A percentile compares a stretch with the other conserved stretches of the same genome.
Evolutionary conservation across 2,797 vertebrate species (phyloP).

Genomic region (Coccyzus lansbergi): DNA sequence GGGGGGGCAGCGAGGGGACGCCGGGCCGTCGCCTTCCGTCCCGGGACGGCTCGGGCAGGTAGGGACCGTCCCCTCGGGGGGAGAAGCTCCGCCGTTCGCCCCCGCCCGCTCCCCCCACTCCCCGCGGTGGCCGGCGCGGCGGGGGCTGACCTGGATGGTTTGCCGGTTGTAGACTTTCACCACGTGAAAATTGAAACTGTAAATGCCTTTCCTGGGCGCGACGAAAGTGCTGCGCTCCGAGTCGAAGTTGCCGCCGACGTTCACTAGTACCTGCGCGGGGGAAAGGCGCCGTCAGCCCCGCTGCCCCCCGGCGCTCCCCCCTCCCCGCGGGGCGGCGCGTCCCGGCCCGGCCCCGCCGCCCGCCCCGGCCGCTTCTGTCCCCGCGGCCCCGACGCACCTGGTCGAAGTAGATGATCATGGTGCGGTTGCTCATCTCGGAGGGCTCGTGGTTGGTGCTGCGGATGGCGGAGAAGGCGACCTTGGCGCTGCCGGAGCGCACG

Average conservation of each 20-base stretch:
- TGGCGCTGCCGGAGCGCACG: slow-evolving; percentile 95
- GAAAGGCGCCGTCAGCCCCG: not conserved
- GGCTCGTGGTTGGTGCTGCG: slow-evolving; percentile 98
- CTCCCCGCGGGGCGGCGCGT: not conserved
- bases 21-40: not conserved
- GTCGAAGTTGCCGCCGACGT: slow-evolving; percentile 93
- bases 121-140: not conserved
- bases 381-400: slow-evolving; percentile 84
- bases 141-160: slow-evolving; percentile 92
- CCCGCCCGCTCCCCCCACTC: not conserved
- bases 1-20: not conserved
- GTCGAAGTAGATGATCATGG: slow-evolving; percentile 99
- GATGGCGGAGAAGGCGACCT: slow-evolving; percentile 95
- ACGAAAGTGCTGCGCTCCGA: slow-evolving; percentile 96
- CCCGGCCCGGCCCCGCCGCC: not conserved
- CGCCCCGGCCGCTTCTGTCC: not conserved
- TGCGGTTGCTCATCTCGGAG: slow-evolving; percentile 98
- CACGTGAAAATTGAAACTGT: slow-evolving; percentile 99
- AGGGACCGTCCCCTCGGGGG: not conserved
- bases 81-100: not conserved
- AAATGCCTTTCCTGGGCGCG: slow-evolving; percentile 96
- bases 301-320: not conserved
- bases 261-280: slow-evolving; percentile 89
- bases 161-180: slow-evolving; percentile 99
- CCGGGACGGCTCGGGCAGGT: not conserved